Base-by-base conservation (phyloP, 2,113 vertebrate genomes). In the Ranitomeya variabilis region DNA sequence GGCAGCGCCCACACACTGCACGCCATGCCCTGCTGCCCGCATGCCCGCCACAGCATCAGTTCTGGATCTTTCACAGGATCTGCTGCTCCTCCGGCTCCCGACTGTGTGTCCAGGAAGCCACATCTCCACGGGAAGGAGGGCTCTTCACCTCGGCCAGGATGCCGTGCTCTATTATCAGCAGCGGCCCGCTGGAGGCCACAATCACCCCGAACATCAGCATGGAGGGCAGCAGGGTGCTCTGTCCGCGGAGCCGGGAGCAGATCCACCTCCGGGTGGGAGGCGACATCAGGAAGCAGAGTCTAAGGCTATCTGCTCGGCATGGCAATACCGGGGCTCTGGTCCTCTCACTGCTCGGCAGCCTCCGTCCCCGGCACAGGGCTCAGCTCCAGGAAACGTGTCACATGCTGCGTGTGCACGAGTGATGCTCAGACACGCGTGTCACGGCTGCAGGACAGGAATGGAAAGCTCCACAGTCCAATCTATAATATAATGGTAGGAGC, bases 81-180 rank as follows among this genome's bases (percentile, higher is more conserved):
- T 96, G 95, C 11, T 88, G 89, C 16, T 97, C 97, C 89, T 15
- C 84, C 54, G 3, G 7, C 6, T 6, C 12, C 73, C 92, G 87
- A 2, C 57, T 5, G 2, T 2, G 18, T 0, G 59, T 19, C 1
- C 90, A 90, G 92, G 94, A 92, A 18, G 79, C 12, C 0, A 13
- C 23, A 52, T 92, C 91, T 45, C 88, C 90, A 0, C 66, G 69
- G 82, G 94, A 94, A 11, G 96, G 92, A 59, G 95, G 96, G 0
- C 96, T 95, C 92, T 96, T 96, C 94, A 99, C 93, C 86, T 95
- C 93, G 52, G 95, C 97, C 81, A 99, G 91, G 94, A 99, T 97
- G 90, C 98, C 97, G 91, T 95, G 96, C 93, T 99, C 97, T 79
- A 99, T 98, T 97, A 99, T 97, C 51, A 99, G 95, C 85, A 99